These are phyloP conservation scores for Lophura nycthemera DNA, from an alignment of 2,113 vertebrate genomes.

Conservation along the genomic window DNA sequence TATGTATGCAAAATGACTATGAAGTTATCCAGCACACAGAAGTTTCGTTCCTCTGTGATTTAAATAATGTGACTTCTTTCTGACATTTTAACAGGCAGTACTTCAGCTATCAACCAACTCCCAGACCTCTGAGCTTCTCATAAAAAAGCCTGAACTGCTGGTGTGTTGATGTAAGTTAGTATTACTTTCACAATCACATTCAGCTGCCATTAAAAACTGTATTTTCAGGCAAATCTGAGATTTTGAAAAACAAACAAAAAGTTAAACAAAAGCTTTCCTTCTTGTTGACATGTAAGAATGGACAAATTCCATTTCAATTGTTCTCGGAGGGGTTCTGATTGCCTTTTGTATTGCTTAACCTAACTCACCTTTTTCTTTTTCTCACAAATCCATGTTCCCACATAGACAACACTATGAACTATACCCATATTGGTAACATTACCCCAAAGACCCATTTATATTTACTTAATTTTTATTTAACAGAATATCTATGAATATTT, in stretches of 20 bases:
- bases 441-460: neutral
- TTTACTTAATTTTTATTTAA: neutral
- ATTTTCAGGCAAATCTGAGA: constrained; percentile 3
- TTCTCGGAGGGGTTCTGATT: neutral
- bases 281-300: neutral
- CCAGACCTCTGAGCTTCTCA: neutral
- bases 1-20: neutral
- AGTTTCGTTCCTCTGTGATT: constrained; percentile 5
- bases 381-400: neutral
- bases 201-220: constrained; percentile 21
- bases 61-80: constrained; percentile 38
- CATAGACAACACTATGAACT: neutral
- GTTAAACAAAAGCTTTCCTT: neutral
- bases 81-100: constrained; percentile 40
- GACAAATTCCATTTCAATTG: neutral
- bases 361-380: neutral
- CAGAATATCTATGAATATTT: neutral
- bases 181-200: constrained; percentile 24
- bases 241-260: neutral
- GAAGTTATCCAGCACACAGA: neutral
- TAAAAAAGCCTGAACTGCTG: neutral
- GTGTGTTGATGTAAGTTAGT: constrained; percentile 31
- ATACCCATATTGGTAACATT: neutral
- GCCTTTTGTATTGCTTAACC: neutral
- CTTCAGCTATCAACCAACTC: constrained; percentile 50